These are phyloP conservation scores for Danionella dracula DNA, from an alignment of 2,797 vertebrate species.

Conservation along the genomic window DNA sequence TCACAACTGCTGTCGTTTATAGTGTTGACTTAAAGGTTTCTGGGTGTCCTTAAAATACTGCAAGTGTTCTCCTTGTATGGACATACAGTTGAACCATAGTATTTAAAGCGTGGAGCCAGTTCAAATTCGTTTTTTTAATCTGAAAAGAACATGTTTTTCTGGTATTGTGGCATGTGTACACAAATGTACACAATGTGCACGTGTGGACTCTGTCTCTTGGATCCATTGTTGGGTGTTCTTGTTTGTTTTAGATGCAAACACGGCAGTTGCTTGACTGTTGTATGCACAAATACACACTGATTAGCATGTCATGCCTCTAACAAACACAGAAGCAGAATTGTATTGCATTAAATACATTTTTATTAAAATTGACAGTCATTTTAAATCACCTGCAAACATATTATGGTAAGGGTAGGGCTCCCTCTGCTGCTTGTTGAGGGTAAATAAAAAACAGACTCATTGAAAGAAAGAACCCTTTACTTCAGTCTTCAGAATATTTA, in stretches of 20 bases:
- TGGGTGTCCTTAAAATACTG: constrained; percentile 43
- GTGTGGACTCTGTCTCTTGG: neutral
- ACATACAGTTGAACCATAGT: neutral
- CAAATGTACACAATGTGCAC: neutral
- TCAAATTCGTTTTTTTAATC: neutral
- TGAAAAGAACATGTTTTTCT: neutral
- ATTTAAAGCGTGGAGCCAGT: neutral
- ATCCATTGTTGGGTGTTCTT: neutral
- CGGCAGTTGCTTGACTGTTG: too few relatives aligned
- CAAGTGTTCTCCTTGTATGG: constrained; percentile 22
- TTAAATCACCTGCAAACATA: neutral
- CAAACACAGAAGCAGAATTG: neutral
- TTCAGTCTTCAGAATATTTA: constrained; percentile 63
- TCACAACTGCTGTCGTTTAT: constrained; percentile 66
- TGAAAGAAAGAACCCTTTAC: constrained; percentile 64
- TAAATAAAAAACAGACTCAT: constrained; percentile 16
- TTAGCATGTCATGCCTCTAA: neutral
- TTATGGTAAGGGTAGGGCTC: neutral
- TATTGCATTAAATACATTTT: too few relatives aligned
- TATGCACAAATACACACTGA: too few relatives aligned
- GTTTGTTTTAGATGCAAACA: neutral
- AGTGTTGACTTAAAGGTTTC: constrained; percentile 39
- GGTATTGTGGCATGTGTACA: neutral
- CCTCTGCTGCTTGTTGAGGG: constrained; percentile 19
- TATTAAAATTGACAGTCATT: neutral